Evolutionary conservation across 2,113 vertebrate species (phyloP), one percentile per base, ranked within the genome.

Genomic region (Myotis lucifugus): DNA sequence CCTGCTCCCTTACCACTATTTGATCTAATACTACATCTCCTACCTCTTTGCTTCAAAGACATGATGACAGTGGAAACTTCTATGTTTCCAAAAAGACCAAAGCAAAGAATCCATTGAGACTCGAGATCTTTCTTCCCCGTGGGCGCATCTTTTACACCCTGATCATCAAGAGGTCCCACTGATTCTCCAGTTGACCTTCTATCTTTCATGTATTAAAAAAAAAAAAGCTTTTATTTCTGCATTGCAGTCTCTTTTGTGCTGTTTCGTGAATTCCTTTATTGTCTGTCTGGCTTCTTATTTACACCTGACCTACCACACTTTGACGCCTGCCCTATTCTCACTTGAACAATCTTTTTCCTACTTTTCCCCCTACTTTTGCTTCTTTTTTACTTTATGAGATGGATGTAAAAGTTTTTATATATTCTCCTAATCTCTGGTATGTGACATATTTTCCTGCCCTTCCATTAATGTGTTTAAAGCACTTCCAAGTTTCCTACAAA

Each of bases 171-270:
- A 88, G 66, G 50, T 52, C 56, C 94, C 64, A 92, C 56, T 88
- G 92, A 96, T 97, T 94, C 86, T 85, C 85, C 88, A 93, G 83
- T 88, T 95, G 88, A 94, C 96, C 91, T 95, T 97, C 73, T 97
- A 91, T 86, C 96, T 97, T 97, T 97, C 95, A 97, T 97, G 94
- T 93, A 96, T 94, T 61, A 0, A 61, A 83, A 95, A 97, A 1
- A 83, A 95, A 97, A 96, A 96, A 82, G 82, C 95, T 97, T 97
- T 97, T 85, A 96, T 97, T 97, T 95, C 96, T 96, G 96, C 82
- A 96, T 95, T 91, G 59, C 46, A 67, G 19, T 82, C 78, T 97
- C 93, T 96, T 96, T 95, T 91, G 90, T 96, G 85, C 96, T 95
- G 82, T 97, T 90, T 95, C 95, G 89, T 96, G 61, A 79, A 96